Evolutionary conservation across 2,888 invertebrate genomes (phyloP), one percentile per base, ranked within the genome.

Genomic region (Argyresthia albistria): DNA sequence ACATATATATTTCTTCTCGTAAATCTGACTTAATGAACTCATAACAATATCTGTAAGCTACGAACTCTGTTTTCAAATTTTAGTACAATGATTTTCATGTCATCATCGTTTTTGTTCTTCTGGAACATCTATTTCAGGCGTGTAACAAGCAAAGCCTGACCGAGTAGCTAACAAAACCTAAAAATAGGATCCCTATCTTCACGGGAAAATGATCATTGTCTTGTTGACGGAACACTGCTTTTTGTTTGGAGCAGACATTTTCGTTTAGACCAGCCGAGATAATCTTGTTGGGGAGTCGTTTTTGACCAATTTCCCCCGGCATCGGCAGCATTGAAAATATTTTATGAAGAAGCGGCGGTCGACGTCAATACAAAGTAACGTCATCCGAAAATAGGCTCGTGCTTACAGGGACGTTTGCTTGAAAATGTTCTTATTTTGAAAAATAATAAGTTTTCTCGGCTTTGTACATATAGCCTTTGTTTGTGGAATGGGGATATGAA

Each of bases 301-400:
- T 80, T 79, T 76, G 78, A 79, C 77, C 77, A 76, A 79, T 78
- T 80, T 76, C 72, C 69, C 65, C 66, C 65, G 70, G 12, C 46
- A 9, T 66, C 65, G 70, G 12, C 46, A 9, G 66, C 74, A 78
- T 78, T 78, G 78, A 74, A 77, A 80, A 78, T 79, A 76, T 80
- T 76, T 75, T 70, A 71, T 70, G 46, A 52, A 67, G 63, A 68
- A 62, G 62, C 66, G 63, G 66, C 4, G 25, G 47, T 8, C 50
- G 50, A 12, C 64, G 63, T 25, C 25, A 6, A 65, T 59, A 67
- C 66, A 68, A 68, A 68, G 36, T 48, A n/a, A 36, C 2, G 4
- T 15, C 25, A 25, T 10, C 46, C 25, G 8, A 25, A 25, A 25
- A 25, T 25, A 25, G 25, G 25, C 25, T 25, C 6, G 25, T 12